Evolutionary conservation across 1,140 invertebrate species (phyloP), one percentile per base, ranked within the genome.

Genomic region (Andrena cerasifolii): DNA sequence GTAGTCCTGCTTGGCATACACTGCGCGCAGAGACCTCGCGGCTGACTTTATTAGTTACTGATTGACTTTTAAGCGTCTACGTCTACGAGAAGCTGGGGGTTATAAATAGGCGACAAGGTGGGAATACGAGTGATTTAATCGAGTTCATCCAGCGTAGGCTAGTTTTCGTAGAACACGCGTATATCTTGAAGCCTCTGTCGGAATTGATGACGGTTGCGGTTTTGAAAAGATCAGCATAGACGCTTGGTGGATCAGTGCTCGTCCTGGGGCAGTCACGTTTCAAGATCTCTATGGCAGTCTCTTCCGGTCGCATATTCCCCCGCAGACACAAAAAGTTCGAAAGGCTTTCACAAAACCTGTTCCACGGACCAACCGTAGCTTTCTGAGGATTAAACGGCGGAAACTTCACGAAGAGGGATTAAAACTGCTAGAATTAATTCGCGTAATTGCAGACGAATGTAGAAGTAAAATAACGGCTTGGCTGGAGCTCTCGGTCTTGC

Each of bases 381-480:
- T 68, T 62, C 79, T 40, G 59, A 51, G 80, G 82, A 86, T 85
- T 86, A 87, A 87, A 71, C 63, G 68, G 67, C 80, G 54, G 85
- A 67, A 86, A 85, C 80, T 84, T 87, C 58, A 83, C 82, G 79
- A 77, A 80, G 71, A 66, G 73, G 75, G 86, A 89, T 89, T 88
- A 87, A 85, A 89, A 87, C 80, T 87, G 84, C 78, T 86, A 79
- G 87, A 88, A 90, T 89, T 87, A 88, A 90, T 89, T 90, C 85
- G 73, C 86, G 87, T 88, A 88, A 90, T 89, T 90, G 86, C 82
- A 83, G 76, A 68, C 82, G 79, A 82, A 83, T n/a, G 83, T 62
- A 71, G 81, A 72, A 49, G 72, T 40, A n/a, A n/a, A n/a, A n/a
- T n/a, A n/a, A n/a, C n/a, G 49, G 58, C 73, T 79, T 54, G 66